These are phyloP conservation scores for Pollachius pollachius DNA, from an alignment of 2,113 vertebrate species.

Conservation along the genomic window DNA sequence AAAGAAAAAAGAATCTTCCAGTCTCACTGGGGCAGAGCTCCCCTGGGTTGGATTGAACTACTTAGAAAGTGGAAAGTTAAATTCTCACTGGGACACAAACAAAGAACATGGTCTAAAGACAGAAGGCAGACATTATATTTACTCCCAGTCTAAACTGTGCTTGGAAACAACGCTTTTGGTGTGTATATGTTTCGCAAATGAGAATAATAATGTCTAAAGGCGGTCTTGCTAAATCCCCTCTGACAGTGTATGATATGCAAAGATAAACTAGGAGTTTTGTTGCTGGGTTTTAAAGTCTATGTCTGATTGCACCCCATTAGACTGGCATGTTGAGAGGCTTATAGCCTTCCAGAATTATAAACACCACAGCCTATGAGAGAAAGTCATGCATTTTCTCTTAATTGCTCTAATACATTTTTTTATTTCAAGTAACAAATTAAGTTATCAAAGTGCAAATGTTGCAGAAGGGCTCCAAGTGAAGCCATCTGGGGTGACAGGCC, in stretches of 20 bases:
- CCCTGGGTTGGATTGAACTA: slow-evolving; percentile 71
- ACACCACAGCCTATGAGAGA: slow-evolving; percentile 37
- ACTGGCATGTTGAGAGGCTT: slow-evolving; percentile 32
- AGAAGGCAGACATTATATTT: slow-evolving; percentile 48
- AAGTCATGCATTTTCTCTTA: slow-evolving; percentile 43
- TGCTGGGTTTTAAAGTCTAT: slow-evolving; percentile 51
- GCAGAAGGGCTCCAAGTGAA: too few relatives aligned
- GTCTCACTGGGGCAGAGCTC: slow-evolving; percentile 57
- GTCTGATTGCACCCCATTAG: slow-evolving; percentile 50
- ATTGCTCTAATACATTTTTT: slow-evolving; percentile 33
- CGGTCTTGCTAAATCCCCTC: slow-evolving; percentile 59
- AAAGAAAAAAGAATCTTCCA: slow-evolving; percentile 43
- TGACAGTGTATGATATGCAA: slow-evolving; percentile 61
- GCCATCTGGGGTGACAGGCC: too few relatives aligned
- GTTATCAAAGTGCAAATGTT: slow-evolving; percentile 38
- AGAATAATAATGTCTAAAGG: slow-evolving; percentile 63
- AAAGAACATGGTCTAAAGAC: slow-evolving; percentile 62
- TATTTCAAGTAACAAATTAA: slow-evolving; percentile 43
- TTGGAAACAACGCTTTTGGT: slow-evolving; percentile 54
- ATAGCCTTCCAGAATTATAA: slow-evolving; percentile 50
- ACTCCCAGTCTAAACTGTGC: slow-evolving; percentile 40
- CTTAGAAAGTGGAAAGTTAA: slow-evolving; percentile 66
- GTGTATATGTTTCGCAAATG: slow-evolving; percentile 52
- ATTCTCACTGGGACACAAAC: slow-evolving; percentile 68
- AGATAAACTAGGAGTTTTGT: slow-evolving; percentile 58